Evolutionary conservation across 2,113 vertebrate genomes (phyloP).

Genomic region (Scomber japonicus): DNA sequence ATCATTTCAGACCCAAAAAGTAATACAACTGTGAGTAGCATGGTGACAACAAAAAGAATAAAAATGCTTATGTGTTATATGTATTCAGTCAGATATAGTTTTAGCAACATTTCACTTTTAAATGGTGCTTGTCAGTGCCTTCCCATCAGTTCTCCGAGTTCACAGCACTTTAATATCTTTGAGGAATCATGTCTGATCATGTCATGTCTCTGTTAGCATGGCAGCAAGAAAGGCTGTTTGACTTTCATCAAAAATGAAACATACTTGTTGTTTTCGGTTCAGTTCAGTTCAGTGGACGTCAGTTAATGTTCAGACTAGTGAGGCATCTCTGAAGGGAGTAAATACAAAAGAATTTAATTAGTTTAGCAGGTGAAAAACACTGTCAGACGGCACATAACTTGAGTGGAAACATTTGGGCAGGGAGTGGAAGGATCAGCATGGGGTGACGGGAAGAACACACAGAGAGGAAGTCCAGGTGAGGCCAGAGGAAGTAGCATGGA

Average conservation of each 20-base stretch:
- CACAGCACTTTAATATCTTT: slow-evolving; percentile 50
- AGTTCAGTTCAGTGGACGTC: slow-evolving; percentile 49
- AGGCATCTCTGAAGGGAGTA: slow-evolving; percentile 48
- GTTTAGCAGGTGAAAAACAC: slow-evolving; percentile 43
- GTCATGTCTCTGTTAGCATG: slow-evolving; percentile 27
- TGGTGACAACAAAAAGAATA: slow-evolving; percentile 11
- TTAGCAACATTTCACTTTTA: slow-evolving; percentile 16
- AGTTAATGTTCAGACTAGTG: slow-evolving; percentile 45
- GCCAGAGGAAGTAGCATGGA: slow-evolving; percentile 60
- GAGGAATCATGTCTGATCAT: slow-evolving; percentile 48
- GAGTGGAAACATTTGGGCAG: slow-evolving; percentile 64
- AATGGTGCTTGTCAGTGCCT: slow-evolving; percentile 26
- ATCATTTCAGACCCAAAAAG: not conserved
- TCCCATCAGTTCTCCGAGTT: slow-evolving; percentile 33
- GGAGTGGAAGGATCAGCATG: slow-evolving; percentile 50
- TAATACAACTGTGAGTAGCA: not conserved
- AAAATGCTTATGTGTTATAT: not conserved
- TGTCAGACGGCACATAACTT: slow-evolving; percentile 18
- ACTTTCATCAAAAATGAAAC: slow-evolving; percentile 39
- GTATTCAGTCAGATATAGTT: slow-evolving; percentile 12
- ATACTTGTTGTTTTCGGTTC: slow-evolving; percentile 43
- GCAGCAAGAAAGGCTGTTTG: slow-evolving; percentile 25
- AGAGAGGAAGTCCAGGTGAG: slow-evolving; percentile 68
- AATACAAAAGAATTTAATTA: slow-evolving; percentile 60
- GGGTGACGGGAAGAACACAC: slow-evolving; percentile 58